Percentiles rank a stretch among this genome's conserved stretches.
phyloP scores from a whole-genome alignment of 2,888 invertebrate genomes.

The Sialis fuliginosa region DNA sequence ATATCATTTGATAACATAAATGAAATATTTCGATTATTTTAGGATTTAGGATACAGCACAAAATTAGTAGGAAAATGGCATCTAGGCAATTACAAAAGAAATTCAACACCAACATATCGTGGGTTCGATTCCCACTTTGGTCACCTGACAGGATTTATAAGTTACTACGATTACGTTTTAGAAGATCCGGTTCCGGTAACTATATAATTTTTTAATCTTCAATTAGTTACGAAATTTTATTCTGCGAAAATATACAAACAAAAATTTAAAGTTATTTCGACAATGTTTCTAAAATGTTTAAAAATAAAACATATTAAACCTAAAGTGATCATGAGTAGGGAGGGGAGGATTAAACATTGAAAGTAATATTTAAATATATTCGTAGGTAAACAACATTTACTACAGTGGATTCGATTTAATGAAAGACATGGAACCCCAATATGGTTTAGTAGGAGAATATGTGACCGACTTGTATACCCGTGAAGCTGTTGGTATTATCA shows the following conservation, averaged over 20 bases:
- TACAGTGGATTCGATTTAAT: conserved; percentile 43
- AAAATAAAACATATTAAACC: too few species aligned
- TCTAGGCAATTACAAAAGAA: conserved; percentile 56
- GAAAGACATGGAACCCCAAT: conserved; percentile 34
- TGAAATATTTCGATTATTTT: conserved; percentile 7
- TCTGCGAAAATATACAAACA: too few species aligned
- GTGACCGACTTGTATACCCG: conserved; percentile 47
- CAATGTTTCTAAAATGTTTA: background rate
- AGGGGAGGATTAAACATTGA: too few species aligned
- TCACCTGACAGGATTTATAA: conserved; percentile 65
- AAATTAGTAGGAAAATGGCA: conserved; percentile 78
- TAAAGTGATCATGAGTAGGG: too few species aligned
- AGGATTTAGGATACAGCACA: conserved; percentile 49
- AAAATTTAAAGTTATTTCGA: background rate
- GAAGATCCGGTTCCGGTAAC: conserved; percentile 25
- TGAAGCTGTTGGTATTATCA: conserved; percentile 42
- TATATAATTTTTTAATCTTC: too few species aligned
- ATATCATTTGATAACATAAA: background rate
- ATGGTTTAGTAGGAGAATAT: conserved; percentile 36
- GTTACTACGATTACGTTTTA: conserved; percentile 54
- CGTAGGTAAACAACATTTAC: conserved; percentile 21
- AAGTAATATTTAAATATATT: background rate
- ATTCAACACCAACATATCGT: conserved; percentile 52
- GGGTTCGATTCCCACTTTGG: conserved; percentile 75
- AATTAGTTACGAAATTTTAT: too few species aligned